Percentiles rank a stretch among this genome's conserved stretches.
phyloP scores from a whole-genome alignment of 2,113 vertebrate species.

The Chloropsis cyanopogon region DNA sequence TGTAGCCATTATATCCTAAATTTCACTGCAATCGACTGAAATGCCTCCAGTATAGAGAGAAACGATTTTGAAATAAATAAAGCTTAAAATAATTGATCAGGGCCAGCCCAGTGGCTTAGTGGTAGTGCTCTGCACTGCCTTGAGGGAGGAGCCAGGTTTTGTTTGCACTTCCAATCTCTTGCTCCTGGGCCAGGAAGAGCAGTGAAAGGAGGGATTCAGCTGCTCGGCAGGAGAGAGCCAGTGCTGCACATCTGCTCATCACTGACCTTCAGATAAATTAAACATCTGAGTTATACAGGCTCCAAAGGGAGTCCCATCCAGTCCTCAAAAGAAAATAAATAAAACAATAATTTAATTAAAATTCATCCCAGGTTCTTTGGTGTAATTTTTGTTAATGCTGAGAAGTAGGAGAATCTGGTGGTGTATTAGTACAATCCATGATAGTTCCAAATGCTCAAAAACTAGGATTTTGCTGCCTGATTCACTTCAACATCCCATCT shows the following conservation, averaged over 20 bases:
- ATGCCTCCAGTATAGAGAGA: conserved; percentile 56
- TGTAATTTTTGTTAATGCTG: conserved; percentile 50
- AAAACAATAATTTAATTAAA: conserved; percentile 64
- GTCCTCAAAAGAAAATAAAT: conserved; percentile 65
- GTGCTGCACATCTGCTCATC: conserved; percentile 22
- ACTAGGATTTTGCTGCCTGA: conserved; percentile 27
- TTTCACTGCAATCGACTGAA: conserved; percentile 62
- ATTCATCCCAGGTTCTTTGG: conserved; percentile 62
- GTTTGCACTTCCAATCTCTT: conserved; percentile 6
- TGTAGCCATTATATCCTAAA: conserved; percentile 66
- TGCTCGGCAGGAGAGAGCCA: conserved; percentile 18
- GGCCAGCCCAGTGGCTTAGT: conserved; percentile 56
- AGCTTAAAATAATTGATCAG: conserved; percentile 43
- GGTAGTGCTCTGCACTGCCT: conserved; percentile 62
- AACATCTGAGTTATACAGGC: conserved; percentile 52
- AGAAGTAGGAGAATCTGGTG: conserved; percentile 53
- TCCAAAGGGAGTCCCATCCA: conserved; percentile 58
- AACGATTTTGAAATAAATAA: conserved; percentile 78
- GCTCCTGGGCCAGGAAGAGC: conserved; percentile 10
- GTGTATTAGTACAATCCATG: conserved; percentile 16
- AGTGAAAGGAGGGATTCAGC: neutral
- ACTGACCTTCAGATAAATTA: conserved; percentile 61
- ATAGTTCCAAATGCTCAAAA: conserved; percentile 11
- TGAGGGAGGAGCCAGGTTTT: conserved; percentile 3
- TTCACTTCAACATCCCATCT: neutral